Base-by-base conservation (phyloP, 2,113 vertebrate genomes). In the Emydura subglobosa region DNA sequence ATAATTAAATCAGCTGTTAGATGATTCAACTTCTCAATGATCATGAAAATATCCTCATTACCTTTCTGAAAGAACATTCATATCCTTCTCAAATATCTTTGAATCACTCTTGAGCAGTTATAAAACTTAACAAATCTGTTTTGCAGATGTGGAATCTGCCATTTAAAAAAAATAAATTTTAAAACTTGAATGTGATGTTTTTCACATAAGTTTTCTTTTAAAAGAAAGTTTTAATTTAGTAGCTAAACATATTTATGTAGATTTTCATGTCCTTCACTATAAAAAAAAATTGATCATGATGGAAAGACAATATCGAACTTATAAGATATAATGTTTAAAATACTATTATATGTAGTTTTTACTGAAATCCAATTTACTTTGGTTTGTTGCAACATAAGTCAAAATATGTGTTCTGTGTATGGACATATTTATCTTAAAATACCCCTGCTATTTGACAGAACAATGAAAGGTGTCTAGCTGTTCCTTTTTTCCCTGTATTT, bases 111-210 rank as follows among this genome's bases (percentile, higher is more conserved):
- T 98, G 97, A 47, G 97, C 97, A 97, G 85, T 82, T 96, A 42
- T 2, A 94, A 95, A 92, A 83, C 95, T 94, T 97, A 76, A 95
- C 50, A 96, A 97, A 98, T 98, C 97, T 99, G 98, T 98, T 98
- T 89, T 98, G 94, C 99, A 99, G 98, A 99, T 99, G 98, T 98
- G 95, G 93, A 97, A 95, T 96, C 94, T 96, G 97, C 87, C 89
- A 97, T 98, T 97, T 84, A 91, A 94, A 94, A 97, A 97, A 94
- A 82, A 93, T 94, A 76, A 95, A 86, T 91, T 72, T 96, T 96
- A 92, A 96, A 84, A 81, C 91, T 86, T 83, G 19, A 91, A 29
- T 92, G 10, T 82, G 87, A 8, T 86, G 5, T 91, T 90, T 95
- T 97, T 94, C 42, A 13, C 42, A 13, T 21, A 83, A 57, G 44